A percentile compares a stretch with the other conserved stretches of the same genome.
Conservation (phyloP, 2,888 invertebrate species). For the Heliconius cydno region DNA sequence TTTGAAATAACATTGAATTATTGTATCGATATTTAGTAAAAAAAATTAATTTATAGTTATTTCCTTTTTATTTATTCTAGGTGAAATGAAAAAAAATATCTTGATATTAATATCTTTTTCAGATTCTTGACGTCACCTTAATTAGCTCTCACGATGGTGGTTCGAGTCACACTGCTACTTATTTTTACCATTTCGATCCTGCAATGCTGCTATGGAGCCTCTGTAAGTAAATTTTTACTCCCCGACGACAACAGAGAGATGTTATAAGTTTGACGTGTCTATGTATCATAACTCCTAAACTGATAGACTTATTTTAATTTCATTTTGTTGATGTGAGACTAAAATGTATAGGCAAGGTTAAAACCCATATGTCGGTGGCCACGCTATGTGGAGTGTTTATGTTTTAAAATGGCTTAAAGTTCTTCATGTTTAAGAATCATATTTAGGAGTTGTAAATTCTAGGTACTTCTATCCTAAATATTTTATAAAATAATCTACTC, state of each 20-base stretch:
- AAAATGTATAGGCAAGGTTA: too few relatives aligned
- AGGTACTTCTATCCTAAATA: background rate
- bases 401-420: too few relatives aligned
- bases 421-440: too few relatives aligned
- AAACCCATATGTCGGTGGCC: too few relatives aligned
- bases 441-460: too few relatives aligned
- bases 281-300: background rate
- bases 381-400: too few relatives aligned
- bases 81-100: too few relatives aligned
- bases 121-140: background rate
- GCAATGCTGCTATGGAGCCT: slow-evolving; percentile 63
- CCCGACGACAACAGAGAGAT: background rate
- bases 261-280: background rate
- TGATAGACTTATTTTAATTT: too few relatives aligned
- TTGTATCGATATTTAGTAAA: too few relatives aligned
- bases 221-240: slow-evolving; percentile 57
- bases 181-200: slow-evolving; percentile 60
- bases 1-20: too few relatives aligned
- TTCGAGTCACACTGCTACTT: slow-evolving; percentile 61
- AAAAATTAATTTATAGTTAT: background rate
- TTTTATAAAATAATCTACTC: background rate
- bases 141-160: background rate
- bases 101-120: background rate
- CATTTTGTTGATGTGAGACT: too few relatives aligned
- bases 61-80: background rate